Base-by-base conservation (phyloP, 1,140 invertebrate genomes). In the Dendroctonus ponderosae region DNA sequence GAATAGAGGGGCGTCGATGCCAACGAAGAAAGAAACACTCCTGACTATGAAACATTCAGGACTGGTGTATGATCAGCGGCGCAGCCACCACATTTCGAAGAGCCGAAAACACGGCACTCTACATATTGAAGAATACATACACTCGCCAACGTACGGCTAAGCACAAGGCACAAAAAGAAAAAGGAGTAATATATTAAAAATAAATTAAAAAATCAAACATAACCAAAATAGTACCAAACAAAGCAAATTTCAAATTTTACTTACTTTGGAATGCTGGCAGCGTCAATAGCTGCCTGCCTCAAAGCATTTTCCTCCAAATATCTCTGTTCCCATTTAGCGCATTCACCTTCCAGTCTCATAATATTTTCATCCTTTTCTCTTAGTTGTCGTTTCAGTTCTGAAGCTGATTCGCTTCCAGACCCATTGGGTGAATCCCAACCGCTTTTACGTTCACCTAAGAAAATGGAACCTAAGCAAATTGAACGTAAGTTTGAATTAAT, bases 261-360 rank as follows among this genome's bases (percentile, higher is more conserved):
- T 80, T 77, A 91, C 89, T 92, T 93, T 68, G 90, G 90, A 78
- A 91, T 87, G 76, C 90, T 90, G 48, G 91, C 91, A 58, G 90
- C 90, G 76, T 92, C 91, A 49, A 93, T 91, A 26, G 90, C 91
- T 46, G 91, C 89, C 79, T 94, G 91, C 49, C 91, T 80, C 61
- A 93, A 79, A 41, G 92, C 90, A 69, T 87, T 91, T 79, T 94
- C 92, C 78, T 94, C 91, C 6, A 94, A 80, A 79, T 91, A 94
- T 51, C 90, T 85, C 80, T 94, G 91, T 78, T 94, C 91, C 90
- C 91, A 93, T 79, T 92, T 91, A 52, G 90, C 86, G 62, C 90
- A 89, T 74, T 93, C 91, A 5, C 90, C 89, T 78, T 93, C 91
- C 38, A 92, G 78, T 14, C 85, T 84, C 83, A 94, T 90, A 43